phyloP scores from a whole-genome alignment of 2,113 vertebrate genomes.

The Vicugna pacos region DNA sequence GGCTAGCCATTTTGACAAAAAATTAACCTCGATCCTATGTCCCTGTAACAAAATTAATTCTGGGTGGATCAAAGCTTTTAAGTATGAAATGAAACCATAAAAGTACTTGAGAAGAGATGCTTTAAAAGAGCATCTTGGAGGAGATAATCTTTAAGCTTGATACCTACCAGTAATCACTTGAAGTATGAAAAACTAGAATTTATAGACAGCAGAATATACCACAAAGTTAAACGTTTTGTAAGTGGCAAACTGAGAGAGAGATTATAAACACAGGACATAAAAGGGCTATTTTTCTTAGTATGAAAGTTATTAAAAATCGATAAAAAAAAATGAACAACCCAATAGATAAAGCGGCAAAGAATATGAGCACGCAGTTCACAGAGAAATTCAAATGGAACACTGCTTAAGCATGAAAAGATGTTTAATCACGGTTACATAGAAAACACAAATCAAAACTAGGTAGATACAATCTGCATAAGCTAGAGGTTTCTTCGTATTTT shows the following conservation, averaged over 20 bases:
- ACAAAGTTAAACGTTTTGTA: background rate
- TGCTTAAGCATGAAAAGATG: background rate
- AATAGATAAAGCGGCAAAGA: background rate
- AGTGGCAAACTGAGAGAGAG: background rate
- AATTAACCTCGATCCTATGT: constrained; percentile 26
- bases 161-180: too few species aligned
- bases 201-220: background rate
- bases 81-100: background rate
- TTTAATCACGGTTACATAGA: background rate
- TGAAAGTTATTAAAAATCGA: background rate
- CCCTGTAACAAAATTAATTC: background rate
- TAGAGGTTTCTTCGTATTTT: background rate
- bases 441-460: background rate
- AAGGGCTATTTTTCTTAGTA: background rate
- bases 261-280: background rate
- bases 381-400: background rate
- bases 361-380: background rate
- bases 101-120: background rate
- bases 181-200: background rate
- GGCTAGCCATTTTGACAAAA: background rate
- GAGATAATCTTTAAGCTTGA: too few species aligned
- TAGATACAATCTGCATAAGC: background rate
- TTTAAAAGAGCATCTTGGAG: background rate
- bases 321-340: background rate
- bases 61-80: background rate